These are phyloP conservation scores for Sebastes schlegelii DNA, from an alignment of 2,113 vertebrate genomes.

Conservation along the genomic window DNA sequence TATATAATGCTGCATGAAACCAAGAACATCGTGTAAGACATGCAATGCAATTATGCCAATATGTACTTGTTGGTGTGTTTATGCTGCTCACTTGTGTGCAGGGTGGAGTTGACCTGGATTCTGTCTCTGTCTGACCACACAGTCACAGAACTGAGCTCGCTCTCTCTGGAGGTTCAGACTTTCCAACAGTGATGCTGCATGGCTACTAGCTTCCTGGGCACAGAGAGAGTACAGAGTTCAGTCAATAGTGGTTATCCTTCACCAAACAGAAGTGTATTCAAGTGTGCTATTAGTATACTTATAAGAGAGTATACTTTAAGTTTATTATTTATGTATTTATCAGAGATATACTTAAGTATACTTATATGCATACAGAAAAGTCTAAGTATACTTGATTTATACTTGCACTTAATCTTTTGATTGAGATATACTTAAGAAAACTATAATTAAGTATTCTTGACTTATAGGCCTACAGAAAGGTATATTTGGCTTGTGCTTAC, in stretches of 20 bases:
- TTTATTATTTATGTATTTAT: too few species aligned
- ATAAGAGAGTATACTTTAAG: too few species aligned
- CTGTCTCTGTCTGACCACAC: slow-evolving; percentile 71
- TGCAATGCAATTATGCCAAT: background rate
- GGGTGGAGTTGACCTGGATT: slow-evolving; percentile 69
- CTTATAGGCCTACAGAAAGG: too few species aligned
- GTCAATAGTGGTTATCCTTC: background rate
- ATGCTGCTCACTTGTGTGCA: slow-evolving; percentile 76
- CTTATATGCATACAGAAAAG: too few species aligned
- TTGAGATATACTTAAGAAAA: too few species aligned
- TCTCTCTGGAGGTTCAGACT: slow-evolving; percentile 75
- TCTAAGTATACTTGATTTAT: too few species aligned
- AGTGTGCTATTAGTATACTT: too few species aligned
- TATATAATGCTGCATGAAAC: background rate
- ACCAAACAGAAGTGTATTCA: too few species aligned
- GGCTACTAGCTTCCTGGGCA: slow-evolving; percentile 17
- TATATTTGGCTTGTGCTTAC: too few species aligned
- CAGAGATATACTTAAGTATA: too few species aligned
- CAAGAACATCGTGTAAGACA: background rate
- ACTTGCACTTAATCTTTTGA: too few species aligned
- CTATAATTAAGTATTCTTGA: too few species aligned
- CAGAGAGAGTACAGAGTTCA: slow-evolving; percentile 1
- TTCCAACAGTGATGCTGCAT: slow-evolving; percentile 65
- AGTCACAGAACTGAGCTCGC: slow-evolving; percentile 77
- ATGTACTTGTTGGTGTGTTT: background rate